Percentiles rank a stretch among this genome's conserved stretches.
These are phyloP conservation scores for Microcebus ravelobensis DNA, from an alignment of 2,113 vertebrate species.

Conservation along the genomic window DNA sequence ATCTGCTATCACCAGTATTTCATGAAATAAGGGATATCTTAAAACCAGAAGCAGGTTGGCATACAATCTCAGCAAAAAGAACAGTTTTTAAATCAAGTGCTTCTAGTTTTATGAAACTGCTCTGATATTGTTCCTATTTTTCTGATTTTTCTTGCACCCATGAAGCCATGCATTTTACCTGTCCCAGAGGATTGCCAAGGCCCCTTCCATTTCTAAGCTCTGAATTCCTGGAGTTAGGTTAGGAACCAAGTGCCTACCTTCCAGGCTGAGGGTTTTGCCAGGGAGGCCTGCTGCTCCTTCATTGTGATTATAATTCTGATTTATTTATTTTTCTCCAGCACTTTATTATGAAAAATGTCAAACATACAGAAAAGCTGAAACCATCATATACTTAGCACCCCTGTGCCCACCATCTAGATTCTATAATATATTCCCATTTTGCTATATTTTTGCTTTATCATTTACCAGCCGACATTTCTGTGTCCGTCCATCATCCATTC, in stretches of 20 bases:
- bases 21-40: not conserved
- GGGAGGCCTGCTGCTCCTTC: not conserved
- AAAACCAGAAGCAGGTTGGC: not conserved
- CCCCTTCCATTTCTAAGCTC: not conserved
- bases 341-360: not conserved
- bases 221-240: not conserved
- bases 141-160: not conserved
- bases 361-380: not conserved
- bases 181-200: not conserved
- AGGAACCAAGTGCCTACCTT: not conserved
- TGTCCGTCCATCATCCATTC: not conserved
- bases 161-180: not conserved
- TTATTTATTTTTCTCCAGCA: not conserved
- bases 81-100: not conserved
- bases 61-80: not conserved
- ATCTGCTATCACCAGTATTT: not conserved
- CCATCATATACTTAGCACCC: not conserved
- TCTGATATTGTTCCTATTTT: not conserved
- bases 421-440: not conserved
- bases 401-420: not conserved
- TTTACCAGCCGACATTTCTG: not conserved
- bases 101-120: not conserved
- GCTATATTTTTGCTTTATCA: not conserved
- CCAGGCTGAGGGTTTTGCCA: not conserved
- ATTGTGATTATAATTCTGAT: not conserved